Evolutionary conservation across 1,140 invertebrate genomes (phyloP).

Genomic region (Saxidomus purpurata): DNA sequence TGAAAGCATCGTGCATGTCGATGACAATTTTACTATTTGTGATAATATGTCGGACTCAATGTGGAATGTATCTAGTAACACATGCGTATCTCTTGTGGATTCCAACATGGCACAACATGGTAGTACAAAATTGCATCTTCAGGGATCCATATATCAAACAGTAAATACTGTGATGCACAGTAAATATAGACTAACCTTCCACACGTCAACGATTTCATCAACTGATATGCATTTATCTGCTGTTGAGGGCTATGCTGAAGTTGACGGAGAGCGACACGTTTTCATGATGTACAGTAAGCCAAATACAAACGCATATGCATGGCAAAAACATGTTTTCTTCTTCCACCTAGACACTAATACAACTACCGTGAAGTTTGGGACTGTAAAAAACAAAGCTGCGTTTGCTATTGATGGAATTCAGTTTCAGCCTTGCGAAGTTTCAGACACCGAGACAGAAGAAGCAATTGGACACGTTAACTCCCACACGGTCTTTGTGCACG

Average conservation of each 20-base stretch:
- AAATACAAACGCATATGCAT: not conserved
- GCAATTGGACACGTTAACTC: constrained; percentile 12
- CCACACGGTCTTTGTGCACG: constrained; percentile 33
- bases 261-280: constrained; percentile 63
- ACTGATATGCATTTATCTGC: constrained; percentile 43
- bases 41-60: constrained; percentile 16
- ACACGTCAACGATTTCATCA: constrained; percentile 63
- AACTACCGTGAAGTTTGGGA: constrained; percentile 33
- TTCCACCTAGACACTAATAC: constrained; percentile 47
- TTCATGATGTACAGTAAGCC: constrained; percentile 70
- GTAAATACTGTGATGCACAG: constrained; percentile 2
- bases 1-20: constrained; percentile 43
- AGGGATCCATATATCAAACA: constrained; percentile 59
- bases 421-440: constrained; percentile 27
- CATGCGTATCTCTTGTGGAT: constrained; percentile 48
- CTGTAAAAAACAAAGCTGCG: not conserved
- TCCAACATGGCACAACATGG: constrained; percentile 52
- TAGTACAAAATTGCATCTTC: constrained; percentile 47
- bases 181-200: constrained; percentile 64
- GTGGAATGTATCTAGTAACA: constrained; percentile 11
- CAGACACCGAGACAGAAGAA: constrained; percentile 25
- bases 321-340: constrained; percentile 47
- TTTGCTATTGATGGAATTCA: constrained; percentile 60
- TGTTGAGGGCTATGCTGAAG: constrained; percentile 65
- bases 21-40: constrained; percentile 33